phyloP scores from a whole-genome alignment of 1,140 invertebrate species.

The Leptopilina boulardi region DNA sequence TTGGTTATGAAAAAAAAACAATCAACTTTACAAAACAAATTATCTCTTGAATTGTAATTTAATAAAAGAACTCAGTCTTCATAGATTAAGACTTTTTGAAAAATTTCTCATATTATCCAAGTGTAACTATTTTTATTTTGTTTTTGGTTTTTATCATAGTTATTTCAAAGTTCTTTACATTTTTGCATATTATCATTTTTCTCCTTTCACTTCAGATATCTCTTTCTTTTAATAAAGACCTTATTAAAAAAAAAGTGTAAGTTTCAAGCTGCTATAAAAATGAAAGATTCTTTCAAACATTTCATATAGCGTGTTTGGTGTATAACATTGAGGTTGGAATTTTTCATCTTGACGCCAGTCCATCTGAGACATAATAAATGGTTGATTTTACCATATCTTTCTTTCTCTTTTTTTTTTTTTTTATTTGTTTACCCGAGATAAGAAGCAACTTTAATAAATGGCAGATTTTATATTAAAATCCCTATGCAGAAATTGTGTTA shows the following conservation, averaged over 20 bases:
- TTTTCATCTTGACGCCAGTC: slow-evolving; percentile 9
- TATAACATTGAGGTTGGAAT: not conserved
- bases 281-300: slow-evolving; percentile 6
- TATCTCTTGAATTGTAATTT: too few relatives aligned
- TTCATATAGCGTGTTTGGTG: not conserved
- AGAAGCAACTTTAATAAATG: not conserved
- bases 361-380: slow-evolving; percentile 1
- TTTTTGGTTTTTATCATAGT: not conserved
- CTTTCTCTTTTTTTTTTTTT: not conserved
- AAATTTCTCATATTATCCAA: not conserved
- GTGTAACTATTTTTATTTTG: too few relatives aligned
- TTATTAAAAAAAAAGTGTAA: slow-evolving; percentile 8
- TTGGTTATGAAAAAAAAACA: too few relatives aligned
- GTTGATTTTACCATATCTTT: not conserved
- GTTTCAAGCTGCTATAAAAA: not conserved
- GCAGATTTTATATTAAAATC: not conserved
- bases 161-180: not conserved
- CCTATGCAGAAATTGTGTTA: not conserved
- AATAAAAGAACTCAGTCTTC: too few relatives aligned
- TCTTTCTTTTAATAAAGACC: not conserved
- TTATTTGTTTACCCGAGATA: not conserved
- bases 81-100: too few relatives aligned
- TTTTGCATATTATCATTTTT: not conserved
- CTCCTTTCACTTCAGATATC: not conserved
- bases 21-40: too few relatives aligned